Conservation (phyloP, 2,797 vertebrate species). For the Austrolebias charrua region DNA sequence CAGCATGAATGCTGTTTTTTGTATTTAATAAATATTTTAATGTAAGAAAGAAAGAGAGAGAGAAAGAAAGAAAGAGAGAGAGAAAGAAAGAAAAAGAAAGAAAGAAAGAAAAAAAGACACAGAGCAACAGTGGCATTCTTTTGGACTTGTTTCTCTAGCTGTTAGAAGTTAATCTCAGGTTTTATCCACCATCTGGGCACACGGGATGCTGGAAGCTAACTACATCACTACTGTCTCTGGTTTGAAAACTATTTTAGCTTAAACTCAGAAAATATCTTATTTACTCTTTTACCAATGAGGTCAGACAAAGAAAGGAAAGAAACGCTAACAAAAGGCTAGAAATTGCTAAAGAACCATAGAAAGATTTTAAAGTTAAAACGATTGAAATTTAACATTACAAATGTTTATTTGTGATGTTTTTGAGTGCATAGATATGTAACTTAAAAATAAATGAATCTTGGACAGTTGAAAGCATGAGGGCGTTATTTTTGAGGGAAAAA, state of each 20-base stretch:
- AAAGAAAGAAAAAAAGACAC: not conserved
- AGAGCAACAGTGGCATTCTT: constrained; percentile 3
- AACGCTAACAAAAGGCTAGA: not conserved
- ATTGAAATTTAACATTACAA: too few species aligned
- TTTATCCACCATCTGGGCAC: constrained; percentile 8
- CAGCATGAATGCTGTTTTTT: not conserved
- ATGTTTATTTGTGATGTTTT: too few species aligned
- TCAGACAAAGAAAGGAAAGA: constrained; percentile 1
- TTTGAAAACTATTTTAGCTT: not conserved
- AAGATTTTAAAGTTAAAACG: too few species aligned
- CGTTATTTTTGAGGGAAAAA: too few species aligned
- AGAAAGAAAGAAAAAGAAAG: too few species aligned
- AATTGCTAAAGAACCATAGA: not conserved
- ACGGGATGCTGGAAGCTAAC: constrained; percentile 11
- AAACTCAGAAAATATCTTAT: constrained; percentile 9
- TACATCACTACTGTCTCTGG: constrained; percentile 16
- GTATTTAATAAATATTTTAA: not conserved
- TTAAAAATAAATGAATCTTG: too few species aligned
- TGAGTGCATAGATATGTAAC: too few species aligned
- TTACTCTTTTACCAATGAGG: not conserved
- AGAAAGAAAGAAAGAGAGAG: not conserved
- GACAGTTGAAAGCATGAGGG: too few species aligned
- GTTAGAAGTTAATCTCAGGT: constrained; percentile 7
- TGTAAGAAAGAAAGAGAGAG: not conserved
- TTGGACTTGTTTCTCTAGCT: constrained; percentile 10